These are phyloP conservation scores for Tachycineta bicolor DNA, from an alignment of 2,113 vertebrate genomes.

Conservation along the genomic window DNA sequence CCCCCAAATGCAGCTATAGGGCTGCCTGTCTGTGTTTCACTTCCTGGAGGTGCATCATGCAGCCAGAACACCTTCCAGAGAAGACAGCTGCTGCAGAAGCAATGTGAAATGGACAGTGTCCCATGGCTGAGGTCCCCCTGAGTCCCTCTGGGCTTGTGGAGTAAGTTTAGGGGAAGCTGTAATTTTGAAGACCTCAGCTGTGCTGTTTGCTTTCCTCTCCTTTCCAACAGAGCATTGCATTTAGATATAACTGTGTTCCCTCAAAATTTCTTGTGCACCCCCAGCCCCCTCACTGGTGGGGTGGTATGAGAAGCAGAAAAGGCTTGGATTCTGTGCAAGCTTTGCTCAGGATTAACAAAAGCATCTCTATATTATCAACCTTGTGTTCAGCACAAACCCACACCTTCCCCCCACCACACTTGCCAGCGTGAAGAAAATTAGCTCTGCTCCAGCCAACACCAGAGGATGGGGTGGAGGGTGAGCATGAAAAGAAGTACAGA, in stretches of 20 bases:
- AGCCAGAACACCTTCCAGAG: neutral
- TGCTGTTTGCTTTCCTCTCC: neutral
- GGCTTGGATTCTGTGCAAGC: neutral
- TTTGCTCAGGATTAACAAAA: neutral
- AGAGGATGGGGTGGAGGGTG: accelerated
- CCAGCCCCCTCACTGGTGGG: neutral
- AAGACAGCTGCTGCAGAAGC: neutral
- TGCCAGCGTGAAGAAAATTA: neutral
- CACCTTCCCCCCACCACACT: accelerated
- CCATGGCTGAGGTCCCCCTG: neutral
- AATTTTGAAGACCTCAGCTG: neutral
- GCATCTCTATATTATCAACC: neutral
- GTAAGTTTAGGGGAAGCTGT: neutral
- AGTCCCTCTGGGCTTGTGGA: neutral
- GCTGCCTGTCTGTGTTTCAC: neutral
- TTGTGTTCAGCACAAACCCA: neutral
- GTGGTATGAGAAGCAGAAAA: neutral
- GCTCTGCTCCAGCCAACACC: neutral
- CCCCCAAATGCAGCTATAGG: neutral
- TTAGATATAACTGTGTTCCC: neutral
- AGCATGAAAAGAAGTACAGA: neutral
- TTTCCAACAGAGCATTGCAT: neutral
- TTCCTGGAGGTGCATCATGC: neutral
- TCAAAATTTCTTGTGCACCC: neutral
- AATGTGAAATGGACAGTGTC: neutral